Percentiles rank a stretch among this genome's conserved stretches.
Evolutionary conservation across 2,113 vertebrate species (phyloP).

Genomic region (Rousettus leschenaultii): DNA sequence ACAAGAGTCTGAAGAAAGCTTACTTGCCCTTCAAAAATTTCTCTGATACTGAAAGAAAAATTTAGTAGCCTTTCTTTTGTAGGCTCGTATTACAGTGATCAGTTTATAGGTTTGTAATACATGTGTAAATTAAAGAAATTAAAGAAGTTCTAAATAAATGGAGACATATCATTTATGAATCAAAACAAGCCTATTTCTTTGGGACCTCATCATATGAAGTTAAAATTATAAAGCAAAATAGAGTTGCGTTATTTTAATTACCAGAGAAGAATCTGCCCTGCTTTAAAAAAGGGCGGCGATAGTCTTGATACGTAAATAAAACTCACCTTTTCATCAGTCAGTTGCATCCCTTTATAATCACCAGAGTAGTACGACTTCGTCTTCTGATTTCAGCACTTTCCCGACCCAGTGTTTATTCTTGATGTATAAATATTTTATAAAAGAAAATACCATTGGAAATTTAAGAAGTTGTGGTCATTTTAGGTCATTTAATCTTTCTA

Average conservation of each 20-base stretch:
- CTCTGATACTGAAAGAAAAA: background rate
- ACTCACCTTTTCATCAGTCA: background rate
- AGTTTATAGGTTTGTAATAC: background rate
- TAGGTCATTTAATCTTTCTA: background rate
- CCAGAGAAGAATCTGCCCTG: background rate
- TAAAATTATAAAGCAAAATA: constrained; percentile 1
- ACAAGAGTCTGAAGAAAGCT: background rate
- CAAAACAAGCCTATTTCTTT: background rate
- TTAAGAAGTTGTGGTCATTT: background rate
- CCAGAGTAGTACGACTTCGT: background rate
- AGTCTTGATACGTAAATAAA: background rate
- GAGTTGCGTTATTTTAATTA: background rate
- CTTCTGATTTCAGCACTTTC: background rate
- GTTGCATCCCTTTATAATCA: background rate
- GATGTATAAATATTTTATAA: constrained; percentile 10
- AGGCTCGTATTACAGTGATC: background rate
- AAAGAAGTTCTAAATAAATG: background rate
- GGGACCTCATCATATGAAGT: background rate
- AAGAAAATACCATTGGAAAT: background rate
- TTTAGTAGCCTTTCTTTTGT: background rate
- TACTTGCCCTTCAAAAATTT: background rate
- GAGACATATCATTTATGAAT: background rate
- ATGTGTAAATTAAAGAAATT: background rate
- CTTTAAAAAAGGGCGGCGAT: background rate
- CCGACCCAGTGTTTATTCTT: background rate